Base-by-base conservation (phyloP, 2,797 vertebrate species). In the Melanotaenia pygmaea region DNA sequence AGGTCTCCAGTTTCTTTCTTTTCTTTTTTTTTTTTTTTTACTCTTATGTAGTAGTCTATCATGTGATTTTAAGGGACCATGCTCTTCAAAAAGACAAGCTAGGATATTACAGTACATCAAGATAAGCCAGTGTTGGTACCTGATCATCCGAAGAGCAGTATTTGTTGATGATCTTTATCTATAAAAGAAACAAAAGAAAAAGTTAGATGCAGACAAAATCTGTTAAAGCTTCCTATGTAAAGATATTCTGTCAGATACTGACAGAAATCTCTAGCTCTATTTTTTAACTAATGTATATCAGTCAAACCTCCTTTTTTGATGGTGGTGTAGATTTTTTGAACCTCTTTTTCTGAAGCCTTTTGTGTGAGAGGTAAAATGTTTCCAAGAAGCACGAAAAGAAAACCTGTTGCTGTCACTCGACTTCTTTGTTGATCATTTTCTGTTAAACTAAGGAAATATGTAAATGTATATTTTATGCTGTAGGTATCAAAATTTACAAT, bases 81-180 rank as follows among this genome's bases (percentile, higher is more conserved):
- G n/a, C 20, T 47, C 5, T 16, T 12, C 43, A n/a, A 50, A 50
- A n/a, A 50, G 45, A n/a, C 45, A 10, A 1, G 20, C 2, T 7
- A 40, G 4, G 1, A 7, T 54, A 22, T 16, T n/a, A n/a, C n/a
- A n/a, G n/a, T 30, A 58, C 1, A 18, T 63, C 34, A 11, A 5
- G 18, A n/a, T n/a, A 10, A 26, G 26, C 0, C 57, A 18, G 26
- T 8, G 45, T 1, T 14, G 5, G 20, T 69, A 92, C 91, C 88
- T 92, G 91, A 74, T 90, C 88, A 62, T 90, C 90, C 73, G 88
- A 80, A 11, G 90, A 84, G 50, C 86, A 88, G 74, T 77, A 92
- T 57, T 85, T 89, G 84, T 91, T 92, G 67, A 89, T n/a, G 1
- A 90, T 76, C 67, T 92, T 90, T 60, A 91, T 91, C 91, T 92